Base-by-base conservation (phyloP, 2,797 vertebrate genomes). In the Argya squamiceps region DNA sequence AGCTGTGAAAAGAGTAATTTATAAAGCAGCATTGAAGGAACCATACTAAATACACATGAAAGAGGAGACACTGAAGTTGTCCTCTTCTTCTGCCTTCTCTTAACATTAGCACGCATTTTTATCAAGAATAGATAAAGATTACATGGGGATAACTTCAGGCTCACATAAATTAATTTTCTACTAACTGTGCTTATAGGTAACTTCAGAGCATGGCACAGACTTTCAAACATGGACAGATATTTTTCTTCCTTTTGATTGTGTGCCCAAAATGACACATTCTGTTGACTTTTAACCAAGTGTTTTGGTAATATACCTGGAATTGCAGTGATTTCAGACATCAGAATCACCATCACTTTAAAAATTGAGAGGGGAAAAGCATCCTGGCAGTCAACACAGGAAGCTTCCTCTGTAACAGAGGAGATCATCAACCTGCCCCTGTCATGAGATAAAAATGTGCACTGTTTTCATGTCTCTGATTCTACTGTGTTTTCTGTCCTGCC, bases 401-500 rank as follows among this genome's bases (percentile, higher is more conserved):
- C 53, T 88, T 87, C 43, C 71, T 41, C 82, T 96, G 74, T 55
- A 88, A 58, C 67, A 84, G 60, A 67, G 24, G 55, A 86, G 94
- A 91, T 95, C 95, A 96, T 34, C 64, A 83, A 94, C 64, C 80
- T 94, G 77, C 67, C 53, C 44, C 43, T 64, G 47, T 96, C 93
- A 94, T 62, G 9, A 78, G 63, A 89, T 82, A 95, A 95, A 95
- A 94, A 96, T 89, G 74, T 53, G 24, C 53, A 3, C 37, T 80
- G 63, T 58, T 95, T 89, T 88, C 29, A 55, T 41, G 69, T 70
- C 62, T 91, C 27, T 52, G 17, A 77, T 92, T 58, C 91, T 59
- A 32, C 22, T 41, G 29, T 34, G 88, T 65, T 77, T 81, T 81
- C 80, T 60, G 49, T 82, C 55, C 63, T 79, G 49, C 63, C 80